Conservation (phyloP, 64 coral and sea anemone species). For the Montipora efflorescens region DNA sequence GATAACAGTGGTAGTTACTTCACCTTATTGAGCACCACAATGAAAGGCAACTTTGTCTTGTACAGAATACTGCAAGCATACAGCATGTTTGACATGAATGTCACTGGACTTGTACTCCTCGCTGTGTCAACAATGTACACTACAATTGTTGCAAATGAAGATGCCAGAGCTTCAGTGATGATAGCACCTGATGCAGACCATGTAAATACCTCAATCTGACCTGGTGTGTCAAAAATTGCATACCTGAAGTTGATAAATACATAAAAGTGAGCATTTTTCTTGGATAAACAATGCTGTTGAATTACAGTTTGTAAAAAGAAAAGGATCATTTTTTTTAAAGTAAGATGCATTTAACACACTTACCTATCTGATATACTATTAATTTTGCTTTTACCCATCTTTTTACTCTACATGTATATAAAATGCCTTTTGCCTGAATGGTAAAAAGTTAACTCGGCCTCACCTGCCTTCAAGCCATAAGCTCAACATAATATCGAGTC, state of each 20-base stretch:
- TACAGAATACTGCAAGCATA: conserved; percentile 99
- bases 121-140: conserved; percentile 95
- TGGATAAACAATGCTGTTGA: too few species aligned
- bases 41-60: conserved; percentile 94
- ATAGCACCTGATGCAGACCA: conserved; percentile 98
- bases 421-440: too few species aligned
- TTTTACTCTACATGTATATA: too few species aligned
- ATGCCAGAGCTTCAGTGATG: conserved; percentile 94
- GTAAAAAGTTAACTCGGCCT: too few species aligned
- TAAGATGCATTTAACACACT: too few species aligned
- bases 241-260: conserved; percentile 45
- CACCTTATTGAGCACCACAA: conserved; percentile 87
- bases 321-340: too few species aligned
- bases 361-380: too few species aligned
- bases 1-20: not conserved
- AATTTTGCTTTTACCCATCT: too few species aligned
- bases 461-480: too few species aligned
- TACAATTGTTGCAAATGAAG: conserved; percentile 96
- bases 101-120: conserved; percentile 89
- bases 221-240: conserved; percentile 97
- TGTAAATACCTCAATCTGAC: conserved; percentile 98
- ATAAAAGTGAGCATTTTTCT: not conserved
- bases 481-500: too few species aligned
- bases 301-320: too few species aligned
- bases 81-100: conserved; percentile 99